Conservation (phyloP, 2,113 vertebrate genomes). For the Macrotus californicus region DNA sequence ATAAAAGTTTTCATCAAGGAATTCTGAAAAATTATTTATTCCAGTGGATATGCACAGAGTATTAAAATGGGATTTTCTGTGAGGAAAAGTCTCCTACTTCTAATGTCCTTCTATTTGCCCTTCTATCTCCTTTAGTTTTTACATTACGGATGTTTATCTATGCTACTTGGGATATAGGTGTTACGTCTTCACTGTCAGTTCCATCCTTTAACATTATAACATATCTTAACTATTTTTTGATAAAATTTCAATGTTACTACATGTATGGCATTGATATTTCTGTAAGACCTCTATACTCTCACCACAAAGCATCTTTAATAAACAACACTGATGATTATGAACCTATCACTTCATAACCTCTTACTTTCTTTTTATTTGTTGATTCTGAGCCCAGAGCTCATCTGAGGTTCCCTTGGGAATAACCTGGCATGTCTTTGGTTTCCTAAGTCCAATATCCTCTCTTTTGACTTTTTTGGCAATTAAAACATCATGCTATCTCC, state of each 20-base stretch:
- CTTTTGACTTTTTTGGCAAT: not conserved
- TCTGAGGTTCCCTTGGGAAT: not conserved
- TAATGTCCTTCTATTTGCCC: not conserved
- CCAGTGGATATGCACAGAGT: not conserved
- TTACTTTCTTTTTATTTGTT: not conserved
- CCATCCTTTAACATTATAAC: not conserved
- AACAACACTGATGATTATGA: not conserved
- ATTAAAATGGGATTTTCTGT: not conserved
- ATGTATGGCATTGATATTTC: not conserved
- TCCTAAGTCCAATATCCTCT: not conserved
- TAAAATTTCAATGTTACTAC: not conserved
- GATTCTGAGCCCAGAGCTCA: not conserved
- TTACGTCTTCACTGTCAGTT: not conserved
- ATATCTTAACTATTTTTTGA: not conserved
- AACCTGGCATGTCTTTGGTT: not conserved
- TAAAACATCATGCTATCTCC: not conserved
- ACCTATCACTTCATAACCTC: not conserved
- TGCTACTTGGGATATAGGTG: not conserved
- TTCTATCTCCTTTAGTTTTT: not conserved
- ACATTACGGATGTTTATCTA: not conserved
- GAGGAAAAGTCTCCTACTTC: accelerated
- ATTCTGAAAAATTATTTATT: not conserved
- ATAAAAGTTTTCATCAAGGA: not conserved
- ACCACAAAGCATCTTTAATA: not conserved
- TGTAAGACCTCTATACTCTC: accelerated